Conservation (phyloP, 1,140 invertebrate species). For the Sitophilus oryzae region DNA sequence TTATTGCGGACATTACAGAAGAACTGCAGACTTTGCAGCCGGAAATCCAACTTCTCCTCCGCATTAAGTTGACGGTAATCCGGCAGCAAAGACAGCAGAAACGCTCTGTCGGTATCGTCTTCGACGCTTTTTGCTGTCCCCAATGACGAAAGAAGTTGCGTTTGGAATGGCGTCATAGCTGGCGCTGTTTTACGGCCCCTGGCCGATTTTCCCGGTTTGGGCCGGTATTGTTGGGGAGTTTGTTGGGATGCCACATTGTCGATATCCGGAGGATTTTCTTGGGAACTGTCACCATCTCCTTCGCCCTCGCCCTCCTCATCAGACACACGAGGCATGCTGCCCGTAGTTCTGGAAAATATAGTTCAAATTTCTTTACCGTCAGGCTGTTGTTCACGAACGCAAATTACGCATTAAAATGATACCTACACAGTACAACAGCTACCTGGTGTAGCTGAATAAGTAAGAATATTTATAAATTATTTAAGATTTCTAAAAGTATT, state of each 20-base stretch:
- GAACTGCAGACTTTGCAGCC: too few relatives aligned
- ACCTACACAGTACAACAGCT: background rate
- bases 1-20: too few relatives aligned
- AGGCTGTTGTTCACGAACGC: background rate
- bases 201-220: background rate
- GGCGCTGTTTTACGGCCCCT: too few relatives aligned
- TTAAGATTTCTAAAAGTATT: background rate
- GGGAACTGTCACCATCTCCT: background rate
- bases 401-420: background rate
- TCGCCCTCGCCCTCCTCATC: too few relatives aligned
- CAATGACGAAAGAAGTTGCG: too few relatives aligned
- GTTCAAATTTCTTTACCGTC: background rate
- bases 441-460: background rate
- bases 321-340: too few relatives aligned
- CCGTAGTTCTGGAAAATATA: background rate
- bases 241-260: too few relatives aligned
- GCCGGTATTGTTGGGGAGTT: too few relatives aligned
- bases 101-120: background rate
- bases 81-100: background rate
- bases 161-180: too few relatives aligned
- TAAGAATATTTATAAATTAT: background rate
- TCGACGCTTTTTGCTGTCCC: too few relatives aligned
- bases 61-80: too few relatives aligned
- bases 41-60: too few relatives aligned
- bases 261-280: slow-evolving; percentile 1